These are phyloP conservation scores for Syngnathoides biaculeatus DNA, from an alignment of 2,113 vertebrate genomes.

Conservation along the genomic window DNA sequence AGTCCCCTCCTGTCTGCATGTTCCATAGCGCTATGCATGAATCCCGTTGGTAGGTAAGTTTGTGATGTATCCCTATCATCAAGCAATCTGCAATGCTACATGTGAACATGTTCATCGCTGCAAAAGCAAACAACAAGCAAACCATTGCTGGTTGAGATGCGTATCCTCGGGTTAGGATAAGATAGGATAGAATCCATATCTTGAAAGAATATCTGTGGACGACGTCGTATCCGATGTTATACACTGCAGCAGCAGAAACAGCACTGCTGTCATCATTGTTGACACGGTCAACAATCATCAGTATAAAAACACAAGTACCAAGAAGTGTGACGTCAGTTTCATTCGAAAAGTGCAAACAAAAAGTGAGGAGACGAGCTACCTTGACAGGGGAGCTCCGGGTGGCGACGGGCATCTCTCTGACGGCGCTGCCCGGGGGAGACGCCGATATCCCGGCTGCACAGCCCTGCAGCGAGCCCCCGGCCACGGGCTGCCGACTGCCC, in stretches of 20 bases:
- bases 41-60: conserved; percentile 22
- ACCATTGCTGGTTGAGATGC: conserved; percentile 2
- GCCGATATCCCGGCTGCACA: conserved; percentile 69
- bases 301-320: neutral
- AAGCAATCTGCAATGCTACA: conserved; percentile 13
- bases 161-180: no score
- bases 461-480: conserved; percentile 66
- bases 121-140: neutral
- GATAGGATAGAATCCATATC: neutral
- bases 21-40: conserved; percentile 13
- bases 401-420: conserved; percentile 77
- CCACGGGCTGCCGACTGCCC: conserved; percentile 59
- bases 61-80: conserved; percentile 2
- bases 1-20: neutral
- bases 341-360: neutral
- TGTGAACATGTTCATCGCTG: neutral
- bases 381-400: conserved; percentile 79
- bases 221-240: neutral
- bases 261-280: neutral
- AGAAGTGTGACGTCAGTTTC: neutral
- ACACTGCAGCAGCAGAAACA: neutral
- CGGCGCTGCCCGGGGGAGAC: conserved; percentile 74
- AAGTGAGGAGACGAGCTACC: conserved; percentile 64
- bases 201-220: neutral
- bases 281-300: no score